A percentile compares a stretch with the other conserved stretches of the same genome.
Conservation (phyloP, 2,888 invertebrate genomes). For the Aleiodes testaceus region DNA sequence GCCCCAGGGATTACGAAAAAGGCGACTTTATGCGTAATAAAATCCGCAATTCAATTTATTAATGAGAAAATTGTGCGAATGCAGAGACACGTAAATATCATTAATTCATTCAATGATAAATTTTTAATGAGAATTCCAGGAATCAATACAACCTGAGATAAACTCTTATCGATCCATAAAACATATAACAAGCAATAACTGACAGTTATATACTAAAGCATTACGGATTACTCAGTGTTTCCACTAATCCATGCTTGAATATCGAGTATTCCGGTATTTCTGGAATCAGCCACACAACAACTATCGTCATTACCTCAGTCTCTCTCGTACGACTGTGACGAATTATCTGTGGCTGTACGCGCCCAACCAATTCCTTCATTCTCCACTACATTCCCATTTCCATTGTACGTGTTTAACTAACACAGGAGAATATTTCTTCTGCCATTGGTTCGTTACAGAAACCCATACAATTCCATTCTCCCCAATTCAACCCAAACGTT, state of each 20-base stretch:
- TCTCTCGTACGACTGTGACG: constrained; percentile 37
- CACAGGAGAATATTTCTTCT: neutral
- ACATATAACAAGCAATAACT: constrained; percentile 5
- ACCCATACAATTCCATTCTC: constrained; percentile 6
- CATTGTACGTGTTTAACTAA: neutral
- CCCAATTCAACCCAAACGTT: constrained; percentile 29
- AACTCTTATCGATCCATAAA: constrained; percentile 16
- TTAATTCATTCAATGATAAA: constrained; percentile 23
- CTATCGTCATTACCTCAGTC: constrained; percentile 38
- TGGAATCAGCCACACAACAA: constrained; percentile 34
- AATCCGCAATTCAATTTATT: no score
- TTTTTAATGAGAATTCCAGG: constrained; percentile 6
- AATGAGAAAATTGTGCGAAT: no score
- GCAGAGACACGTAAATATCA: no score
- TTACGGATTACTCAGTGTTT: constrained; percentile 20
- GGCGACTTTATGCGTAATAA: no score
- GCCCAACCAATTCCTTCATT: constrained; percentile 23
- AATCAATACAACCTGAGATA: constrained; percentile 9
- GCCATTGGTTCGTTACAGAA: neutral
- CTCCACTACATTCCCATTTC: neutral
- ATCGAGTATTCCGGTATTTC: constrained; percentile 24
- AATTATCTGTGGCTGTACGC: constrained; percentile 37
- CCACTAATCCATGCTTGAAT: constrained; percentile 26
- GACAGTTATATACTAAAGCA: constrained; percentile 17
- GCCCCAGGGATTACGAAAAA: no score